phyloP scores from a whole-genome alignment of 2,888 invertebrate species.

The Synergus itoensis region DNA sequence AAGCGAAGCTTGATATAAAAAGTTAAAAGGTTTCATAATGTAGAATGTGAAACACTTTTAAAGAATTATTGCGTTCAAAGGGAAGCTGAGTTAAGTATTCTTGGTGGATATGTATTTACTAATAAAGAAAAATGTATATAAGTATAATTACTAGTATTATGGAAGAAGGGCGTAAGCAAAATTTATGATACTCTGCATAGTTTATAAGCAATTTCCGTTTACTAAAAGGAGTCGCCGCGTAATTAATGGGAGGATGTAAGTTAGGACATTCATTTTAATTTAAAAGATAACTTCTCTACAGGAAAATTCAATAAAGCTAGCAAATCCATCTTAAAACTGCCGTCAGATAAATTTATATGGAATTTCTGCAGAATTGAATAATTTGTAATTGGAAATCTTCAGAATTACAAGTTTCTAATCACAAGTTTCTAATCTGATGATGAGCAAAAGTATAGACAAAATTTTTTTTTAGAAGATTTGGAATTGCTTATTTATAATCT shows the following conservation, averaged over 20 bases:
- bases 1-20: background rate
- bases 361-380: too few relatives aligned
- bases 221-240: background rate
- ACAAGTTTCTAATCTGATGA: too few relatives aligned
- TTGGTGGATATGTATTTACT: background rate
- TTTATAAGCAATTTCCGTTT: background rate
- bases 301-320: too few relatives aligned
- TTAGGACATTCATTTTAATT: background rate
- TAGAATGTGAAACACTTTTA: conserved; percentile 9
- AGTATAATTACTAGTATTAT: background rate
- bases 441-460: too few relatives aligned
- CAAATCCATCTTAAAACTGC: too few relatives aligned
- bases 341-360: too few relatives aligned
- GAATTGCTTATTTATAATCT: too few relatives aligned
- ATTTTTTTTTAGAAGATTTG: too few relatives aligned
- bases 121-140: background rate
- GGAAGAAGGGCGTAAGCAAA: background rate
- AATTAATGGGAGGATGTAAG: background rate
- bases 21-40: background rate
- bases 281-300: background rate
- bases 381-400: too few relatives aligned
- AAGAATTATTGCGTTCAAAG: background rate
- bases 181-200: background rate
- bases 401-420: too few relatives aligned
- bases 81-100: background rate